Conservation (phyloP, 64 coral and sea anemone genomes). For the Astreopora myriophthalma region DNA sequence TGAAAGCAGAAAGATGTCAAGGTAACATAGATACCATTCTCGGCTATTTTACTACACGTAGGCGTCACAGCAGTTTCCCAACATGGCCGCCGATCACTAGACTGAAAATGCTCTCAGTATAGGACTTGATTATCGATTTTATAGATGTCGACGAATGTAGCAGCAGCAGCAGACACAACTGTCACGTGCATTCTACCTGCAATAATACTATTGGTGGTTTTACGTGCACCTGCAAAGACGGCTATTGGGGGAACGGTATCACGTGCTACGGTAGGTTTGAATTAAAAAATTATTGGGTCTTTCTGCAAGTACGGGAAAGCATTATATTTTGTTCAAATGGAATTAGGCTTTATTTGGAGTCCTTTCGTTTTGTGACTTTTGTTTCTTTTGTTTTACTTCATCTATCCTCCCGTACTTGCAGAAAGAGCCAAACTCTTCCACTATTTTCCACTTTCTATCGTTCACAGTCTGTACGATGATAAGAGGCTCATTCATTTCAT, state of each 20-base stretch:
- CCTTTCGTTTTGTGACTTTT: neutral
- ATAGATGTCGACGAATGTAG: slow-evolving; percentile 72
- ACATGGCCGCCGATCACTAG: too few relatives aligned
- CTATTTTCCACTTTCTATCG: neutral
- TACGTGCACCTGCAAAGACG: slow-evolving; percentile 49
- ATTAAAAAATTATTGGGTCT: neutral
- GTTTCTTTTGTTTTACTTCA: too few relatives aligned
- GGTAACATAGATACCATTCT: too few relatives aligned
- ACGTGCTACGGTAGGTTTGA: slow-evolving; percentile 43
- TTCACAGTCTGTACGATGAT: neutral
- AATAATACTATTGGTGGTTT: slow-evolving; percentile 68
- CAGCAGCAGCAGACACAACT: slow-evolving; percentile 13
- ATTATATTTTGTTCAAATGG: too few relatives aligned
- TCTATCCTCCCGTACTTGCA: too few relatives aligned
- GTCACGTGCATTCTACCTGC: slow-evolving; percentile 21
- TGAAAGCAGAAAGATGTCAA: slow-evolving; percentile 14
- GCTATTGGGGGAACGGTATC: slow-evolving; percentile 63
- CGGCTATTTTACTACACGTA: too few relatives aligned
- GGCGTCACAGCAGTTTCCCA: too few relatives aligned
- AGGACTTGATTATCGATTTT: neutral
- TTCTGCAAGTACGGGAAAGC: neutral
- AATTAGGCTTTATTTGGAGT: too few relatives aligned
- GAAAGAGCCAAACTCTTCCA: too few relatives aligned
- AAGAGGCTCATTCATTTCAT: neutral
- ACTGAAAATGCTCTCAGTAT: too few relatives aligned